phyloP scores from a whole-genome alignment of 2,797 vertebrate species.

The Dendrocincla fuliginosa region DNA sequence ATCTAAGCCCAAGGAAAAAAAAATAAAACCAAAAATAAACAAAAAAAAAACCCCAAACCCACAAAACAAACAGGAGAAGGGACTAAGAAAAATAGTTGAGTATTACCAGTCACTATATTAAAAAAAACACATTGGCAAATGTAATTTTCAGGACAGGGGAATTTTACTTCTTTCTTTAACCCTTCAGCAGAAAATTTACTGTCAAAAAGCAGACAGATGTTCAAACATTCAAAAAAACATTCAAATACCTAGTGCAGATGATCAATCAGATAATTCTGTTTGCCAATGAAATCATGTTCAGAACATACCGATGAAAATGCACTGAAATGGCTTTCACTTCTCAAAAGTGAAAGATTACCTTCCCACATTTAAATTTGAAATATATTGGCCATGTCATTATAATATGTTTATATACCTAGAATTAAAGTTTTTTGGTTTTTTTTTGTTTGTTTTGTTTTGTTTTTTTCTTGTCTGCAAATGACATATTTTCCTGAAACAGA shows the following conservation, averaged over 20 bases:
- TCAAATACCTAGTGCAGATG: background rate
- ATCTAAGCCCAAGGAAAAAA: background rate
- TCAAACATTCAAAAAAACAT: background rate
- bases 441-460: background rate
- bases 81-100: background rate
- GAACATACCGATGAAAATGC: background rate
- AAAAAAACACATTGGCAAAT: background rate
- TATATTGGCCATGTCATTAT: background rate
- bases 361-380: background rate
- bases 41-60: background rate
- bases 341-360: background rate
- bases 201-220: background rate
- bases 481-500: background rate
- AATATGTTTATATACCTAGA: accelerated
- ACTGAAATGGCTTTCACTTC: background rate
- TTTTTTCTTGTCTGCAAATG: background rate
- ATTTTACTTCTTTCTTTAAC: background rate
- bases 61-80: background rate
- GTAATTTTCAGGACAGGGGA: background rate
- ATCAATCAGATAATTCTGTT: background rate
- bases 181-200: background rate
- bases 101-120: background rate
- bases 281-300: background rate
- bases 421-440: background rate
- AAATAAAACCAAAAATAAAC: background rate